Percentiles rank a stretch among this genome's conserved stretches.
Conservation (phyloP, 2,888 invertebrate genomes). For the Cryptocephalus primarius region DNA sequence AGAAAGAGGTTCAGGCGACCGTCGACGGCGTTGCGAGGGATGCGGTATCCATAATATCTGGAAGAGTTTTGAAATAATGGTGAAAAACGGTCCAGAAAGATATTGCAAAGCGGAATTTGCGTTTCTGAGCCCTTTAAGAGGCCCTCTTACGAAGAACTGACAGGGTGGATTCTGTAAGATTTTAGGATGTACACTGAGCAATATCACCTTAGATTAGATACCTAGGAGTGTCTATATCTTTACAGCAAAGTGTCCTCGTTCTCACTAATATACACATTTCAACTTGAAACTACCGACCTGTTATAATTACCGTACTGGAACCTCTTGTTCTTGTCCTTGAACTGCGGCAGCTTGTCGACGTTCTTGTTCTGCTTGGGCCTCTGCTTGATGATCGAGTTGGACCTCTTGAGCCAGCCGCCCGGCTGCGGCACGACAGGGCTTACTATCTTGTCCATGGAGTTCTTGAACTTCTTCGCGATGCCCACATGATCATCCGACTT, state of each 20-base stretch:
- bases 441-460: slow-evolving; percentile 72
- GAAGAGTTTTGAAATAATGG: not conserved
- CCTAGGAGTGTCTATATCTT: too few species aligned
- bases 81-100: too few species aligned
- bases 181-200: too few species aligned
- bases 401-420: slow-evolving; percentile 64
- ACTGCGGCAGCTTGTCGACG: slow-evolving; percentile 42
- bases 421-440: slow-evolving; percentile 87
- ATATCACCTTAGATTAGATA: too few species aligned
- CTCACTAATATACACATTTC: too few species aligned
- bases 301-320: slow-evolving; percentile 96
- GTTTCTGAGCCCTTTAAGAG: too few species aligned
- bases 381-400: slow-evolving; percentile 30
- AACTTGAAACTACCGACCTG: slow-evolving; percentile 40
- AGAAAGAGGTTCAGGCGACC: slow-evolving; percentile 72
- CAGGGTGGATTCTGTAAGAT: too few species aligned
- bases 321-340: slow-evolving; percentile 63
- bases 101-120: too few species aligned
- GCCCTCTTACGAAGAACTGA: too few species aligned
- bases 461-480: slow-evolving; percentile 48
- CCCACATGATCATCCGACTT: slow-evolving; percentile 44
- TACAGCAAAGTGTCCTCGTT: too few species aligned
- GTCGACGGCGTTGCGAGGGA: slow-evolving; percentile 72
- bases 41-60: slow-evolving; percentile 90
- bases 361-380: slow-evolving; percentile 38